Evolutionary conservation across 2,797 vertebrate species (phyloP), one percentile per base, ranked within the genome.

Genomic region (Mycteria americana): DNA sequence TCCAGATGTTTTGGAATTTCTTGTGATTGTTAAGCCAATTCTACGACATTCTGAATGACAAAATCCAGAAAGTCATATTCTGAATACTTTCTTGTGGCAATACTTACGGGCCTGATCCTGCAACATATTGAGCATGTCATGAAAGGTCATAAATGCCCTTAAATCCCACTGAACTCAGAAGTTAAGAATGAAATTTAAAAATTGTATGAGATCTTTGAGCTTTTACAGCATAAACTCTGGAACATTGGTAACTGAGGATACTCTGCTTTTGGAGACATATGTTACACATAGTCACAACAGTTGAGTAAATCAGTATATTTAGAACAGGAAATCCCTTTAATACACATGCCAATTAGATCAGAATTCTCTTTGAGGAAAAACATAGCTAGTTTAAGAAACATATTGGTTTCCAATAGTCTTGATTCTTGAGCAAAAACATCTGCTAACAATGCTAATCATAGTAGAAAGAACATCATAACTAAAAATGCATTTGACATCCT

Each of bases 371-470:
- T 95, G 93, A 91, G 84, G 60, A 50, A 89, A 95, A 95, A 33
- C 94, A 76, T 75, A 67, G n/a, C 64, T 88, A 79, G 77, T 82
- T 95, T 94, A 77, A 60, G 86, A 85, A 96, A 91, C 84, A 65
- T 85, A 69, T 30, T 96, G 50, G 45, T 91, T 95, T 93, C 75
- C 65, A 91, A 85, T 85, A 76, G 72, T 91, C 85, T 94, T 80
- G 41, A 85, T 92, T 89, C 65, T 93, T 94, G 78, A 97, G 18
- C 75, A 95, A 91, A 96, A 92, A 19, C 95, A 91, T 92, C 91
- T 96, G 92, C 88, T 62, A 87, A 83, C 81, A 82, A 59, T 68
- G 39, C 33, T 89, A 94, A 89, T 91, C 57, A 63, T 45, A 69
- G 57, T 10, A 88, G 69, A 92, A 93, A 43, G 62, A 83, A 75